Evolutionary conservation across 2,113 vertebrate species (phyloP), one percentile per base, ranked within the genome.

Genomic region (Capricornis sumatraensis): DNA sequence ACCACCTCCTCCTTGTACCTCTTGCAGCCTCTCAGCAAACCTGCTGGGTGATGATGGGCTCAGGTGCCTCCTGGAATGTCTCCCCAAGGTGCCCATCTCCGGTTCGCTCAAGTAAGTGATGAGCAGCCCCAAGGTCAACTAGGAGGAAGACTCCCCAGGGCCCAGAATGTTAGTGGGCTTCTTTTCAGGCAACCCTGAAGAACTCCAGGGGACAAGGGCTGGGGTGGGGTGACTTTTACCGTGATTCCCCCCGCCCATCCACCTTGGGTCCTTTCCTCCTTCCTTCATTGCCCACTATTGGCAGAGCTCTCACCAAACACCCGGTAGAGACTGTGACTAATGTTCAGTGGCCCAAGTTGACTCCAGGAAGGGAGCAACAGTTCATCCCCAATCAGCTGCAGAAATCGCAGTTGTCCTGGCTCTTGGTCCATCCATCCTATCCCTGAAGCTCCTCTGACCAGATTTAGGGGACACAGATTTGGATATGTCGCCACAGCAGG

Each of bases 1-100:
- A 12, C 40, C 40, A 16, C 89, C 16, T 81, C 95, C 76, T 94
- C 62, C 76, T 94, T n/a, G 74, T 40, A 0, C 58, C 60, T 90
- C 91, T 97, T 96, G n/a, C 96, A 99, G 99, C 52, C 98, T 99
- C 50, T 98, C 98, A 9, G 97, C 64, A 89, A 99, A 99, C 71
- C 92, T 96, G 78, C 90, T 99, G 81, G 98, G 97, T 28, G 98
- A 99, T 45, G 96, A 96, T 5, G 98, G 98, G 9, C 67, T 99
- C 90, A 92, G n/a, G 50, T 58, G 86, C 62, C 97, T 99, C 62
- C 86, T 99, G 95, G 82, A 94, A 33, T 94, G 52, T 47, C 83
- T 99, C 93, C 97, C 93, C 17, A 92, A 2, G 91, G 27, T 98
- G 87, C 87, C 98, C 0, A 0, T 97, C 71, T 97, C 98, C 2